These are phyloP conservation scores for Pocillopora verrucosa DNA, from an alignment of 64 coral and sea anemone genomes.

Conservation along the genomic window DNA sequence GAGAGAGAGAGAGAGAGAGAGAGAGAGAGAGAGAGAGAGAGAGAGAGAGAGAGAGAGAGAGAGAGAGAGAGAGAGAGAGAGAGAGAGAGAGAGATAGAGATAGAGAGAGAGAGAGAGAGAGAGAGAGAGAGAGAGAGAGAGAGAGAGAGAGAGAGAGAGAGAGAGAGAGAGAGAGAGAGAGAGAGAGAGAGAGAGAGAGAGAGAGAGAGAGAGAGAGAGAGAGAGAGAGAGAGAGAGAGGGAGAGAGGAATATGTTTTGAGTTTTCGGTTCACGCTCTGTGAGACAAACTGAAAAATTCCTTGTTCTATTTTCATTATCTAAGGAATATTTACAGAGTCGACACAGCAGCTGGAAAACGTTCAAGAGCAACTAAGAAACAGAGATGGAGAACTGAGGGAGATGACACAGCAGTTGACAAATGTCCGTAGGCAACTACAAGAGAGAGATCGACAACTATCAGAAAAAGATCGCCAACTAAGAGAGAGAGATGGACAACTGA, in stretches of 20 bases:
- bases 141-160: slow-evolving; percentile 21
- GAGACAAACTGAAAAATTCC: too few relatives aligned
- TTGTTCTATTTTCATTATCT: too few relatives aligned
- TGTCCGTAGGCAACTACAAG: too few relatives aligned
- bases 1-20: slow-evolving; percentile 37
- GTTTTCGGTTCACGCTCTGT: neutral
- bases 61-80: slow-evolving; percentile 21
- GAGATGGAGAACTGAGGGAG: too few relatives aligned
- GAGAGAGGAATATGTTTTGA: neutral
- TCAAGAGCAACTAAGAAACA: too few relatives aligned
- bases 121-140: slow-evolving; percentile 20
- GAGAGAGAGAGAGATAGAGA: slow-evolving; percentile 26
- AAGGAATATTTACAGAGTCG: too few relatives aligned
- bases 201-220: slow-evolving; percentile 37
- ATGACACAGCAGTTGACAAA: too few relatives aligned
- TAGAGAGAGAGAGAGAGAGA: slow-evolving; percentile 33
- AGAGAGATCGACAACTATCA: too few relatives aligned
- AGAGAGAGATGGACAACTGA: too few relatives aligned
- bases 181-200: slow-evolving; percentile 22
- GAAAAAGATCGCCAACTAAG: too few relatives aligned
- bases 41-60: slow-evolving; percentile 20
- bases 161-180: slow-evolving; percentile 21
- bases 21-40: slow-evolving; percentile 27
- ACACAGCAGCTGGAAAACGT: too few relatives aligned
- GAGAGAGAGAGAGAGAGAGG: slow-evolving; percentile 12